Evolutionary conservation across 2,888 invertebrate species (phyloP), one percentile per base, ranked within the genome.

Genomic region (Polyommatus icarus): DNA sequence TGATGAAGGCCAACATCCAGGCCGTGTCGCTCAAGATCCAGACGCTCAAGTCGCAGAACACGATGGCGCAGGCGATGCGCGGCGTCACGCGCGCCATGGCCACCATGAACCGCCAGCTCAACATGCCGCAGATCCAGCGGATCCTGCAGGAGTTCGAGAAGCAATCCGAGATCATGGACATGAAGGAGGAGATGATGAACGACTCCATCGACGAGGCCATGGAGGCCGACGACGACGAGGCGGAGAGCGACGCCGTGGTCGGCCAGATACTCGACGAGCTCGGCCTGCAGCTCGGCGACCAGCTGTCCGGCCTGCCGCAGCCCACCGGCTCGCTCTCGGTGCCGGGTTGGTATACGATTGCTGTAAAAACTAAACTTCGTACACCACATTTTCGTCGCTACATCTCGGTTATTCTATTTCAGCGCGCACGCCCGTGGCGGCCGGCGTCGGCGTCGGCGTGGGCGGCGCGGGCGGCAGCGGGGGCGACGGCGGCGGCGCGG

Each of bases 161-260:
- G 88, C 99, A 99, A 89, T 98, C 99, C 0, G 99, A 99, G 93
- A 99, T 99, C 78, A 99, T 99, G 99, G 99, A 99, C 88, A 99
- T 99, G 99, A 99, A 99, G 89, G 99, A 99, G 90, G 99, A 99
- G 93, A 98, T 99, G 96, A 99, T 99, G 97, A 99, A 98, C 88
- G 99, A 99, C 91, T 99, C 99, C 76, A 99, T 99, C 87, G 99
- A 99, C 90, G 99, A 99, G 94, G 99, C 99, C 0, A 99, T 99
- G 97, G 99, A 98, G 84, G 99, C 98, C 82, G 99, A 99, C 87
- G 99, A 97, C 73, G 99, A 99, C 88, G 99, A 99, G 88, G 99
- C 99, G 87, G 99, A 99, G 94, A 98, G 98, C 87, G 98, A 99
- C 92, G 98, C 98, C 76, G 97, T 99, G 84, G 99, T 99, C 54